These are phyloP conservation scores for Thryonomys swinderianus DNA, from an alignment of 2,113 vertebrate genomes.

Conservation along the genomic window DNA sequence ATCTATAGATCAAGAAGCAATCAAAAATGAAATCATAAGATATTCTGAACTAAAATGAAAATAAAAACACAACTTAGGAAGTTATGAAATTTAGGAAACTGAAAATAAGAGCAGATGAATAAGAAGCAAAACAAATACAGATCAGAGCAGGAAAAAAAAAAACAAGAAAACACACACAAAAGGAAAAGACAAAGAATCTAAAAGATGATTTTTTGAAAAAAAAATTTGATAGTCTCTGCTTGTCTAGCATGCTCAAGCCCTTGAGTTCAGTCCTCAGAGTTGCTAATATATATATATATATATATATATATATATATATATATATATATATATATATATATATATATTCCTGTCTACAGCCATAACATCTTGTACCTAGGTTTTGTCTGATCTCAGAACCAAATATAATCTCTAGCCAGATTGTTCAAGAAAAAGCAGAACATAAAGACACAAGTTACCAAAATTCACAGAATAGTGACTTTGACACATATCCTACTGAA, in stretches of 20 bases:
- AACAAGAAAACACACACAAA: not conserved
- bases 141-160: not conserved
- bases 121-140: not conserved
- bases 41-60: slow-evolving; percentile 15
- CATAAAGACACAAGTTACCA: not conserved
- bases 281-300: no score
- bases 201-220: not conserved
- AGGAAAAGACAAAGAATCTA: not conserved
- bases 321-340: no score
- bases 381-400: no score
- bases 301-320: no score
- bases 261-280: not conserved
- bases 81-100: slow-evolving; percentile 24
- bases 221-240: not conserved
- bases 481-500: not conserved
- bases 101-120: not conserved
- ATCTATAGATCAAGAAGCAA: not conserved
- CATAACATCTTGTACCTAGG: no score
- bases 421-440: not conserved
- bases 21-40: not conserved
- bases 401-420: not conserved
- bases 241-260: not conserved
- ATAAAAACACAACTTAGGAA: slow-evolving; percentile 34
- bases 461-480: not conserved
- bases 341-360: no score